These are phyloP conservation scores for Bombus pascuorum DNA, from an alignment of 1,140 invertebrate genomes.

Conservation along the genomic window DNA sequence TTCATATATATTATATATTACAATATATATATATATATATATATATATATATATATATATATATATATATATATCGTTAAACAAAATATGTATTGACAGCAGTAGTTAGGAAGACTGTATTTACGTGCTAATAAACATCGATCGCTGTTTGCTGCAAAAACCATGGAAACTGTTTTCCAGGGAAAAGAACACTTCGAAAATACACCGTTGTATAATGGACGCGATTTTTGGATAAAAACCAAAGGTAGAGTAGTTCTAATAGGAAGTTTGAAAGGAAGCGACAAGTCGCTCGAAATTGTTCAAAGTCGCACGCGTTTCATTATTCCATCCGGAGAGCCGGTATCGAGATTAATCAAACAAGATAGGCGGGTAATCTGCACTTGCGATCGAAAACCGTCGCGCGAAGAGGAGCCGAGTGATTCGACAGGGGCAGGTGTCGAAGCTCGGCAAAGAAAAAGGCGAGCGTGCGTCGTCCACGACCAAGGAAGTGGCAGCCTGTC, in stretches of 20 bases:
- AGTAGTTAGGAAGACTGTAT: too few species aligned
- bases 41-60: too few species aligned
- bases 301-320: background rate
- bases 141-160: too few species aligned
- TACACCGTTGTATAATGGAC: background rate
- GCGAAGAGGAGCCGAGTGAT: conserved; percentile 35
- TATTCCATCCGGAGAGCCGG: background rate
- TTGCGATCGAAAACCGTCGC: conserved; percentile 41
- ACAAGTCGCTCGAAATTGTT: background rate
- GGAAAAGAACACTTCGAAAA: too few species aligned
- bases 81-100: too few species aligned
- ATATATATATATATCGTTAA: too few species aligned
- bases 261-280: background rate
- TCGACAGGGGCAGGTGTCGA: conserved; percentile 46
- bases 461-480: background rate
- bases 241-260: background rate
- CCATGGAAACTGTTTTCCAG: too few species aligned
- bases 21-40: too few species aligned
- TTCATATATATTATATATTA: too few species aligned
- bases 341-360: conserved; percentile 53
- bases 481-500: conserved; percentile 28
- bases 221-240: background rate
- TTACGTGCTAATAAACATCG: too few species aligned
- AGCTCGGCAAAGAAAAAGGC: conserved; percentile 19
- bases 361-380: conserved; percentile 31